Evolutionary conservation across 2,888 invertebrate genomes (phyloP), one percentile per base, ranked within the genome.

Genomic region (Phortica magna): DNA sequence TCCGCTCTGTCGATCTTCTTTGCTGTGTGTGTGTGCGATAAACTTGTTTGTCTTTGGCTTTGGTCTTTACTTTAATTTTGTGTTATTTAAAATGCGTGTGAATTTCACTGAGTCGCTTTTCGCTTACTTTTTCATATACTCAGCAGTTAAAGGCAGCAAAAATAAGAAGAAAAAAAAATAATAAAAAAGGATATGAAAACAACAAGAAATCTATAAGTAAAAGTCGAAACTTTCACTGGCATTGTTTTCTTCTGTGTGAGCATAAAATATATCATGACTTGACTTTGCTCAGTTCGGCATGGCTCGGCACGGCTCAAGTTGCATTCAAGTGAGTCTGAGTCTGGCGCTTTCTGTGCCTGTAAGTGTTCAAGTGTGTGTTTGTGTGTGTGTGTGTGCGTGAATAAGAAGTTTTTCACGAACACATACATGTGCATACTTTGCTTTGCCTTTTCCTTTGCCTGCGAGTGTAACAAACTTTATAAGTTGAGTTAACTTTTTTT

Each of bases 401-500:
- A 22, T 61, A 48, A 48, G 0, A 48, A 14, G 48, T 6, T 48
- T 31, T 31, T 31, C 31, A 48, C 48, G 14, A 48, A 48, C 48
- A 48, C 3, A 48, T 14, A 48, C 48, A 3, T 14, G 0, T 14
- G 48, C 14, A 48, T 14, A 0, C 14, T 48, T 64, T 31, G 31
- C 10, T 64, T 22, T 9, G 61, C 61, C 61, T 64, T 64, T 14
- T n/a, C 7, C n/a, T 12, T 55, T 59, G 64, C 31, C 39, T 31
- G 64, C 9, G 7, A 64, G 39, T 68, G 43, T 43, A 68, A 68
- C 43, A 68, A 68, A 68, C 17, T 68, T 68, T 43, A 7, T 22
- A 43, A 68, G 43, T 68, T 68, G 17, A 43, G 42, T 17, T 67
- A 9, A 65, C 43, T 67, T 67, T n/a, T 67, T 12, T 67, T 43